Evolutionary conservation across 2,888 invertebrate species (phyloP).

Genomic region (Noctua pronuba): DNA sequence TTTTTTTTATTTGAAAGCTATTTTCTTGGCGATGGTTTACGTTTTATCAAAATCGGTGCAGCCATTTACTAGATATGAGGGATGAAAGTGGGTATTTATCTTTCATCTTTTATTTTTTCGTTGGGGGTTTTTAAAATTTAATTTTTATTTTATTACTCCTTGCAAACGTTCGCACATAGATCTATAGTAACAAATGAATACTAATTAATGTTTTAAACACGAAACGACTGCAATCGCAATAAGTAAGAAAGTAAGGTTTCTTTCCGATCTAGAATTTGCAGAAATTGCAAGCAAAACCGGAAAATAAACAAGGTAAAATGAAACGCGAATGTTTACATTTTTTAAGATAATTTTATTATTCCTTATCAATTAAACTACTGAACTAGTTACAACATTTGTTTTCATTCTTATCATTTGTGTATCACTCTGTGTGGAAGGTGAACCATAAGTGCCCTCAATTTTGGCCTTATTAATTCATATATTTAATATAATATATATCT

Average conservation of each 20-base stretch:
- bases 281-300: background rate
- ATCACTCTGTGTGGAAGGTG: background rate
- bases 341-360: background rate
- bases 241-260: background rate
- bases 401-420: conserved; percentile 25
- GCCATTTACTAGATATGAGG: too few species aligned
- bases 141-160: too few species aligned
- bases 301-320: background rate
- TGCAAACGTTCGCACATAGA: background rate
- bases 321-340: conserved; percentile 20
- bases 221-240: background rate
- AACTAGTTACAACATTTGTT: conserved; percentile 26
- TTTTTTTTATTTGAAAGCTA: too few species aligned
- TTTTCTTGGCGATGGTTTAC: too few species aligned
- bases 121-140: too few species aligned
- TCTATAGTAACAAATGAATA: too few species aligned
- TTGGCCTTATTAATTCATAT: too few species aligned
- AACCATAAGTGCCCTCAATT: background rate
- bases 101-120: too few species aligned
- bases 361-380: conserved; percentile 35
- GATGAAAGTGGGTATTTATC: too few species aligned
- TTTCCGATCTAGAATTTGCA: background rate
- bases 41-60: too few species aligned
- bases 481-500: too few species aligned
- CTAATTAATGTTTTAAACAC: background rate